Conservation (phyloP, 2,888 invertebrate species). For the Sinopyrophorus schimmeli region DNA sequence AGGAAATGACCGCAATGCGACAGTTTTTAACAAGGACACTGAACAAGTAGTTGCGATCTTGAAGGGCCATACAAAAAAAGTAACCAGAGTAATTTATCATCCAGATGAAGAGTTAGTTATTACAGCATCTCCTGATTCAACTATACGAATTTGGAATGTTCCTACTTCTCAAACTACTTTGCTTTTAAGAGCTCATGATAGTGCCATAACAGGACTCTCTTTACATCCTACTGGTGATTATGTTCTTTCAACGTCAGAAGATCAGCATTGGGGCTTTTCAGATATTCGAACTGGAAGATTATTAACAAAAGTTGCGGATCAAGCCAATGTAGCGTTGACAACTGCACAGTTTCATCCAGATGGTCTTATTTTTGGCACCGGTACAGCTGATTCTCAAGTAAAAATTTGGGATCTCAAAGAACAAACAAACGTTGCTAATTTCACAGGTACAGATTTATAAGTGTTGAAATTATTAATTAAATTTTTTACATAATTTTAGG, state of each 20-base stretch:
- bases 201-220: conserved; percentile 93
- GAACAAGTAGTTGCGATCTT: conserved; percentile 93
- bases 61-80: conserved; percentile 93
- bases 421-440: conserved; percentile 96
- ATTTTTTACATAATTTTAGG: conserved; percentile 56
- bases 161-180: conserved; percentile 83
- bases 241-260: conserved; percentile 89
- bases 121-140: conserved; percentile 92
- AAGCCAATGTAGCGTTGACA: conserved; percentile 77
- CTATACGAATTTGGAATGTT: conserved; percentile 96
- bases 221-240: conserved; percentile 99
- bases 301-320: conserved; percentile 84
- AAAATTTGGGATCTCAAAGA: conserved; percentile 99
- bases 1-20: conserved; percentile 97
- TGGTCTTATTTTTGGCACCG: conserved; percentile 98
- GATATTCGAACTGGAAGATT: conserved; percentile 93
- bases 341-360: conserved; percentile 99
- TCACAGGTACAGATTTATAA: conserved; percentile 65
- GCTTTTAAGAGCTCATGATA: conserved; percentile 89
- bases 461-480: background rate
- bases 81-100: conserved; percentile 94
- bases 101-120: conserved; percentile 94
- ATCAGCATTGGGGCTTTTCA: conserved; percentile 98
- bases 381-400: conserved; percentile 90
- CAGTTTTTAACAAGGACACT: conserved; percentile 97